phyloP scores from a whole-genome alignment of 2,888 invertebrate species.

The Noctua pronuba region DNA sequence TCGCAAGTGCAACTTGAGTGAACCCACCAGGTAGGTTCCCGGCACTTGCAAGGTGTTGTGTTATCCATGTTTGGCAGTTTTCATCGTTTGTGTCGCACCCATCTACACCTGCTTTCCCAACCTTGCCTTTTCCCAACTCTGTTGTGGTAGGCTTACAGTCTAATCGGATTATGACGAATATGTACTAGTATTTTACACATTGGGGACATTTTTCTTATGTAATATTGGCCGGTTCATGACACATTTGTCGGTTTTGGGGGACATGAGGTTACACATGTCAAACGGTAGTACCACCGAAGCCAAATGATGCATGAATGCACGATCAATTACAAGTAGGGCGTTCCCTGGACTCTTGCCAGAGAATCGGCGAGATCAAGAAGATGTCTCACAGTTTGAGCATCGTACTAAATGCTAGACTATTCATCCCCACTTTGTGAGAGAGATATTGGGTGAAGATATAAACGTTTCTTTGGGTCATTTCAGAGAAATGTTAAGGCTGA shows the following conservation, averaged over 20 bases:
- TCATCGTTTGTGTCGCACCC: background rate
- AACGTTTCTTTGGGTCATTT: slow-evolving; percentile 13
- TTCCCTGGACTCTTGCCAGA: slow-evolving; percentile 45
- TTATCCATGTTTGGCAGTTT: background rate
- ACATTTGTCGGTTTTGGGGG: background rate
- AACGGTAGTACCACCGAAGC: background rate
- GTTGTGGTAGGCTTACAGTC: background rate
- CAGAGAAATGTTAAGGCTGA: background rate
- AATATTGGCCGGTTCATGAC: background rate
- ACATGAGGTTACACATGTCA: slow-evolving; percentile 3
- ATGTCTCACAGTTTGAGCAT: slow-evolving; percentile 24
- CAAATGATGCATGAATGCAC: slow-evolving; percentile 42
- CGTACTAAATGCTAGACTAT: slow-evolving; percentile 17
- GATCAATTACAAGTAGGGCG: slow-evolving; percentile 41
- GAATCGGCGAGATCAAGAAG: slow-evolving; percentile 44
- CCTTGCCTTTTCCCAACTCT: background rate
- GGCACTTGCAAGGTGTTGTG: too few relatives aligned
- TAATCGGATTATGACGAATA: background rate
- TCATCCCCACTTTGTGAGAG: slow-evolving; percentile 4
- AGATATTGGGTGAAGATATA: background rate
- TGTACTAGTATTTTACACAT: background rate
- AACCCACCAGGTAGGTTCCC: too few relatives aligned
- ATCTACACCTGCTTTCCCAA: background rate
- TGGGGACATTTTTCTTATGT: background rate
- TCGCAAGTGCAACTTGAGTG: too few relatives aligned